Base-by-base conservation (phyloP, 2,888 invertebrate genomes). In the Elgonia sp. region DNA sequence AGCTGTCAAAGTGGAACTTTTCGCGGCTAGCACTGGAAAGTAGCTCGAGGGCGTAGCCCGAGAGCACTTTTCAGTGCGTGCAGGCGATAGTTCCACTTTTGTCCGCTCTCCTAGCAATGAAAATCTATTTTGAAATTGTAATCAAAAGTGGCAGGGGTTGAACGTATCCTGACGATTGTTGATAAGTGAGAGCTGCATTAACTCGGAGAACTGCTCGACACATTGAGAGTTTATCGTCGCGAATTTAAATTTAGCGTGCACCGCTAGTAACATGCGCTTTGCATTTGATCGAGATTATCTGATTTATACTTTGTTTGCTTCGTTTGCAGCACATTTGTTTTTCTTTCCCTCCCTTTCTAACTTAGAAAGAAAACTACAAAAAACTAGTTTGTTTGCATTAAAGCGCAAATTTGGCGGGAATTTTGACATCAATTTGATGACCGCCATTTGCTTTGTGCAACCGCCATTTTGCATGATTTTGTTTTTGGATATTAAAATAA, bases 41-140 rank as follows among this genome's bases (percentile, higher is more conserved):
- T n/a, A n/a, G n/a, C n/a, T n/a, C n/a, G n/a, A n/a, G n/a, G n/a
- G n/a, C n/a, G n/a, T n/a, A n/a, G n/a, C n/a, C n/a, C n/a, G n/a
- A n/a, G n/a, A n/a, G n/a, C n/a, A n/a, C n/a, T n/a, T n/a, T n/a
- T n/a, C n/a, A n/a, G n/a, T n/a, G n/a, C n/a, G n/a, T n/a, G n/a
- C n/a, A n/a, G n/a, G n/a, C n/a, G n/a, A n/a, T n/a, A n/a, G n/a
- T n/a, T n/a, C n/a, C n/a, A n/a, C n/a, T n/a, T n/a, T n/a, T 63
- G 29, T 37, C 29, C 62, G 37, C 62, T 50, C 69, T 18, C 69
- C 42, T n/a, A n/a, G 39, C 40, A 65, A 65, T 40, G n/a, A n/a
- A 69, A 37, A 46, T 55, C 75, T 62, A 75, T 75, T 60, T 46
- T 62, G 62, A 73, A 73, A 73, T 73, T 40, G 73, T 60, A 57